Conservation (phyloP, 2,797 vertebrate species). For the Sparidentex hasta region DNA sequence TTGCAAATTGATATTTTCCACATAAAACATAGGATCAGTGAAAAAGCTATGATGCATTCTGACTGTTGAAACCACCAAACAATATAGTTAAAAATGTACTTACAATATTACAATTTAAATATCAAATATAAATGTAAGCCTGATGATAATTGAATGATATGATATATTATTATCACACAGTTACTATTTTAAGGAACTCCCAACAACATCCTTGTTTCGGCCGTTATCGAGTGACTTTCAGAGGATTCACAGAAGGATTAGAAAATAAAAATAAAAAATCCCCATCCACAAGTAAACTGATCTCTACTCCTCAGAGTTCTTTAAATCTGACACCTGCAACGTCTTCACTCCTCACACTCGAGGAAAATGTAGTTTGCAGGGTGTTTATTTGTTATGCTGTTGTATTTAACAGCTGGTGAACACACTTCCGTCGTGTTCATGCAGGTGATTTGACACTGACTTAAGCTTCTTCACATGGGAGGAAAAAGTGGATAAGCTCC, state of each 20-base stretch:
- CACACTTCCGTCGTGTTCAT: not conserved
- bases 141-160: not conserved
- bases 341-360: not conserved
- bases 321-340: not conserved
- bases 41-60: no score
- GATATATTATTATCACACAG: not conserved
- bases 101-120: no score
- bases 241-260: not conserved
- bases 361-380: not conserved
- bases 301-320: not conserved
- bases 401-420: not conserved
- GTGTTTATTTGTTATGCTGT: not conserved
- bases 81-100: not conserved
- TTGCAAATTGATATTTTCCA: not conserved
- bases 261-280: not conserved
- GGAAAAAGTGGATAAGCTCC: constrained; percentile 5
- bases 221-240: not conserved
- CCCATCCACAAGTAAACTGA: no score
- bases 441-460: not conserved
- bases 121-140: not conserved
- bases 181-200: not conserved
- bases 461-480: constrained; percentile 8
- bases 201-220: not conserved
- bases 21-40: not conserved
- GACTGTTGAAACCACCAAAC: not conserved